These are phyloP conservation scores for Tetranychus piercei DNA, from an alignment of 2,888 invertebrate genomes.

Conservation along the genomic window DNA sequence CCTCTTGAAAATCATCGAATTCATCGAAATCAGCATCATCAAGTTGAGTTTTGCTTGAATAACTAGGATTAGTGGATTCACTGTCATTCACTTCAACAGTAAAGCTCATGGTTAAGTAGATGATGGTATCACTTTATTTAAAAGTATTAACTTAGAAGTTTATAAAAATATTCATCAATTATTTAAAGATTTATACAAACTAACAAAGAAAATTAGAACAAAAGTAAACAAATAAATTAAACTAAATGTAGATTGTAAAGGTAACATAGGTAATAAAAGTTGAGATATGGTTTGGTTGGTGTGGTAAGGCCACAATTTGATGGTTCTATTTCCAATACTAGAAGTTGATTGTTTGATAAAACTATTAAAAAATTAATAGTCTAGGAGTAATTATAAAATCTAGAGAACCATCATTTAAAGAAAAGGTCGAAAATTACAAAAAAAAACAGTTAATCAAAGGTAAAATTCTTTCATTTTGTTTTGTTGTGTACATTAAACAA, in stretches of 20 bases:
- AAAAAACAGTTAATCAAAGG: not conserved
- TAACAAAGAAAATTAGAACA: no score
- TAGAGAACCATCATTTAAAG: not conserved
- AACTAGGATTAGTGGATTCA: not conserved
- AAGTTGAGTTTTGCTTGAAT: not conserved
- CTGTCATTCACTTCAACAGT: not conserved
- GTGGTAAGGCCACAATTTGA: no score
- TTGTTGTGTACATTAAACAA: not conserved
- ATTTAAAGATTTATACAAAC: no score
- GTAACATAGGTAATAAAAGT: no score
- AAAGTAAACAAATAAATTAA: no score
- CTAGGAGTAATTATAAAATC: not conserved
- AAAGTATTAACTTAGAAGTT: no score
- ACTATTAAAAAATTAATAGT: not conserved
- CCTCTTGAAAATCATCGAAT: conserved; percentile 8
- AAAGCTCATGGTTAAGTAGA: not conserved
- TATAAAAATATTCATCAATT: no score
- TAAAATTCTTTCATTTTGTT: not conserved
- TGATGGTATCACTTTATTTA: no score
- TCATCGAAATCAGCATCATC: conserved; percentile 9
- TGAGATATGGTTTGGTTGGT: no score
- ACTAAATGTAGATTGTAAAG: no score
- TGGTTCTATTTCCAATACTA: no score
- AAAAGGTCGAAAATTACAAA: not conserved
- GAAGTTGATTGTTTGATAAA: not conserved